phyloP scores from a whole-genome alignment of 2,888 invertebrate species.

The Magallana nippona region DNA sequence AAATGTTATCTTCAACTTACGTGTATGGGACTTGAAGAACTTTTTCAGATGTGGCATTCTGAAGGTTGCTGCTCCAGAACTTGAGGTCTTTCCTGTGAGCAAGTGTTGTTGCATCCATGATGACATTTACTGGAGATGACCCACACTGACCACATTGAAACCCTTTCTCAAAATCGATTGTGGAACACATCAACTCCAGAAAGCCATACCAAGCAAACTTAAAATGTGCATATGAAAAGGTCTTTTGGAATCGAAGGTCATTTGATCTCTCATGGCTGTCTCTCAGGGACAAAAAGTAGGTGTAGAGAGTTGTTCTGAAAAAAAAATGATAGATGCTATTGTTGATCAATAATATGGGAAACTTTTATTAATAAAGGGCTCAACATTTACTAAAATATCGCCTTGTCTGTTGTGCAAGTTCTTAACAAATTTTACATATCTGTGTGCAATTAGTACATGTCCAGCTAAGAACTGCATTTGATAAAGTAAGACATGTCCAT shows the following conservation, averaged over 20 bases:
- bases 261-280: neutral
- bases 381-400: too few species aligned
- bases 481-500: too few species aligned
- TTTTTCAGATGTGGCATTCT: neutral
- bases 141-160: neutral
- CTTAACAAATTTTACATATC: too few species aligned
- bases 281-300: neutral
- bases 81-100: neutral
- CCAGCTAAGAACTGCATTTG: too few species aligned
- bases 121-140: neutral
- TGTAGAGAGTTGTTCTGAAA: constrained; percentile 8
- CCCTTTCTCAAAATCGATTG: neutral
- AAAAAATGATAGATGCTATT: neutral
- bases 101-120: neutral
- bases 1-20: neutral
- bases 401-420: too few species aligned
- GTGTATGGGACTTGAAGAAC: neutral
- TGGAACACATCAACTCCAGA: neutral
- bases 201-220: constrained; percentile 4
- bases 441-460: too few species aligned
- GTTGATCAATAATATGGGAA: too few species aligned
- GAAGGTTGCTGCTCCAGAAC: neutral
- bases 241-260: neutral
- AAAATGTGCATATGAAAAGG: neutral
- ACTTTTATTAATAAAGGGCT: too few species aligned